Evolutionary conservation across 2,113 vertebrate genomes (phyloP), one percentile per base, ranked within the genome.

Genomic region (Hemicordylus capensis): DNA sequence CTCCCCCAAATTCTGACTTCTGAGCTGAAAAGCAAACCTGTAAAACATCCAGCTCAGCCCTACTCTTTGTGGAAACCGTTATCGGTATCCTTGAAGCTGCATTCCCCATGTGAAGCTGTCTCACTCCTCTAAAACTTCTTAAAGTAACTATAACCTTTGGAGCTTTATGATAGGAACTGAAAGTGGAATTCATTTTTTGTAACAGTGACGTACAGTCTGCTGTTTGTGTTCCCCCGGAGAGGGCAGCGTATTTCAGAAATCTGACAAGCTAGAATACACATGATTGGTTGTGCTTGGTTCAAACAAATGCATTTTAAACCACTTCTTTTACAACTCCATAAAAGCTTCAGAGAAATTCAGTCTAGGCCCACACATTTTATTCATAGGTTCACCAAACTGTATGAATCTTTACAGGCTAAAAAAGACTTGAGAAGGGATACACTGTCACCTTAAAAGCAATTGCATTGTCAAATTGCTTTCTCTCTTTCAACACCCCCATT

Each of bases 391-490:
- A 28, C 1, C 10, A 67, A 75, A 1, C 2, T 28, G 15, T 66
- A 2, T 48, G 39, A 51, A 0, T 26, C 81, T 12, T 1, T 87
- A 19, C 67, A 15, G 51, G 73, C 10, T 34, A 0, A 31, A 22
- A 79, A 7, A 26, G 10, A 20, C 4, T 24, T 72, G 4, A 54
- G 3, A 70, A n/a, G 72, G 1, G 31, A 3, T 1, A 22, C 20
- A 15, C 64, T 39, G n/a, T 14, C 7, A 51, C 75, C 22, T 39
- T 44, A 72, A 6, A 88, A 81, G 73, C 46, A 46, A 51, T 8
- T 64, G 26, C 42, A 84, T 63, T 91, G 3, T 28, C 22, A 89
- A 31, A 63, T 82, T 76, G 5, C 74, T 89, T 73, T 84, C 8
- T 1, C 80, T 87, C 80, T 87, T 31, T 70, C 46, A 90, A 4